phyloP scores from a whole-genome alignment of 1,140 invertebrate genomes.

The Oreohelix idahoensis region DNA sequence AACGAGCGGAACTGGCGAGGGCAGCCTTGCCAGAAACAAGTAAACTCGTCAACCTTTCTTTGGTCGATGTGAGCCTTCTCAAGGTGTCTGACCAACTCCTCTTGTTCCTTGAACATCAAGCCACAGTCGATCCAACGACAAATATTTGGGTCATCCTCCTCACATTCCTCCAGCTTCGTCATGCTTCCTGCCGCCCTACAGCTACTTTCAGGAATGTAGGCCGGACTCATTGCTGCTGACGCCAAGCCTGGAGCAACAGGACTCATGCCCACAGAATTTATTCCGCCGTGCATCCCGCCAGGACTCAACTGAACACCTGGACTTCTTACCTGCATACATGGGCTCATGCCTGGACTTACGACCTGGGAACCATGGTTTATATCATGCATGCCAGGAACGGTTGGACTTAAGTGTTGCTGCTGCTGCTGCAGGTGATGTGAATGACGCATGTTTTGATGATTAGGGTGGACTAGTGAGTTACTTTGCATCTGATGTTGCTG shows the following conservation, averaged over 20 bases:
- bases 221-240: constrained; percentile 3
- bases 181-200: background rate
- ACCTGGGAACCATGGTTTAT: background rate
- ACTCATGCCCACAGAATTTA: constrained; percentile 8
- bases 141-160: constrained; percentile 60
- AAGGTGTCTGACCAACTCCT: constrained; percentile 89
- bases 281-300: background rate
- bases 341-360: background rate
- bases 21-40: constrained; percentile 93
- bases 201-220: constrained; percentile 4
- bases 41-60: constrained; percentile 88
- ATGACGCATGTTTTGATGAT: background rate
- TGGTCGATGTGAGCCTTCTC: constrained; percentile 92
- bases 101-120: constrained; percentile 83
- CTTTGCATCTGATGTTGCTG: too few species aligned
- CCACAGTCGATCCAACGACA: constrained; percentile 92
- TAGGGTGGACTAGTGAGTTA: constrained; percentile 8
- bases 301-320: background rate
- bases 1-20: constrained; percentile 88
- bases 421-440: too few species aligned
- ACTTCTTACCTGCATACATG: background rate
- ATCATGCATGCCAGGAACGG: background rate
- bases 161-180: constrained; percentile 61
- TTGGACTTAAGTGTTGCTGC: too few species aligned
- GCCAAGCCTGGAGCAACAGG: background rate